Percentiles rank a stretch among this genome's conserved stretches.
Evolutionary conservation across 2,113 vertebrate species (phyloP).

Genomic region (Dicrurus megarhynchus): DNA sequence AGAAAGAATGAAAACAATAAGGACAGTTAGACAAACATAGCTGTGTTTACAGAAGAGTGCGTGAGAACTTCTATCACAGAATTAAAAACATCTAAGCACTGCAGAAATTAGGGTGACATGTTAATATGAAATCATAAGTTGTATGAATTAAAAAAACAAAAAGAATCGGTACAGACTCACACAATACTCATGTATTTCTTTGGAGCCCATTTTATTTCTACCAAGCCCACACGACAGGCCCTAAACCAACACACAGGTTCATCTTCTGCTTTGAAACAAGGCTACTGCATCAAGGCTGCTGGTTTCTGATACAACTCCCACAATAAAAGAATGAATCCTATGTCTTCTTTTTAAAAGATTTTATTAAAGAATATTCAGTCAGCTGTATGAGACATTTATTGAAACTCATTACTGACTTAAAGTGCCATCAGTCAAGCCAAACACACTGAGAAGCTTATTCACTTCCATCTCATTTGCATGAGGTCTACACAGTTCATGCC

Average conservation of each 20-base stretch:
- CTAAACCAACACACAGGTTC: neutral
- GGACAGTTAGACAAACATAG: no score
- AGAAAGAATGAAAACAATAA: no score
- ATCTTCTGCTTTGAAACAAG: neutral
- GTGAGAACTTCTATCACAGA: no score
- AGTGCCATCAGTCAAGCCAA: slow-evolving; percentile 12
- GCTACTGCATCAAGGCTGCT: neutral
- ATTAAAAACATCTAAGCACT: no score
- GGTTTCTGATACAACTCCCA: neutral
- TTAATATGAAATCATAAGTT: accelerated
- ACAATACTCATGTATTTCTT: neutral
- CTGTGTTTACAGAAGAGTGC: no score
- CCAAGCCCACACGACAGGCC: neutral
- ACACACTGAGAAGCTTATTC: neutral
- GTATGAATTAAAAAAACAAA: neutral
- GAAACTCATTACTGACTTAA: neutral
- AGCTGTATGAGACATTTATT: neutral
- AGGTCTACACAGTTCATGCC: neutral
- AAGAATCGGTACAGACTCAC: neutral
- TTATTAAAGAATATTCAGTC: slow-evolving; percentile 37
- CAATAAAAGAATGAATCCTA: neutral
- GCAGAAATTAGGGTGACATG: no score
- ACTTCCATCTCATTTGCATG: neutral
- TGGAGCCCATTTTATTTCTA: neutral
- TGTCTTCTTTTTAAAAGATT: neutral